Evolutionary conservation across 2,113 vertebrate species (phyloP), one percentile per base, ranked within the genome.

Genomic region (Asarcornis scutulata): DNA sequence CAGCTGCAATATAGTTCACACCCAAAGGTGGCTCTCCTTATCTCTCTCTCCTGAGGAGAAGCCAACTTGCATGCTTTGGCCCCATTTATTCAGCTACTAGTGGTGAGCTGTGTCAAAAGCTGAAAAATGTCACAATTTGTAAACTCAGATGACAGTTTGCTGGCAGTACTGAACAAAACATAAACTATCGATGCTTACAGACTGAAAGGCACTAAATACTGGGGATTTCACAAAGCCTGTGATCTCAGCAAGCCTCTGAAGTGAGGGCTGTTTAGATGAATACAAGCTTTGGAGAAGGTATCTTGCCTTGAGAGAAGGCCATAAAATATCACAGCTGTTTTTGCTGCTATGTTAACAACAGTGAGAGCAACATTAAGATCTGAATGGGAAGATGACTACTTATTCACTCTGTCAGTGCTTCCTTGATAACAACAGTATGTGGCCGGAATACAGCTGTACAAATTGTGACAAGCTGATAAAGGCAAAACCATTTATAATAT

Each of bases 71-170:
- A 71, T 2, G 2, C 27, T 91, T 56, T 88, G 48, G 60, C 34
- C 27, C 60, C 7, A 0, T 93, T 84, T 81, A 56, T 34, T 63
- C 46, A 56, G 36, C 86, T 88, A 56, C 0, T 0, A 32, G n/a
- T 50, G 73, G n/a, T 29, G 6, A 93, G 17, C 67, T 81, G 25
- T 38, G 52, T 72, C 92, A 83, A 71, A 78, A 92, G 46, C 80
- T 92, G 83, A 63, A 83, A 91, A 79, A 82, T 9, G 50, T 59
- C 68, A 91, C 52, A 40, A 40, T 90, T 68, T 86, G 50, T 85
- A 84, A 96, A 86, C 52, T 72, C 64, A 63, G 25, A 34, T 78
- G 78, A 80, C 73, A 84, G 59, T 58, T 83, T 91, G 26, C 40
- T 93, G 78, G 90, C 85, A 79, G 53, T 53, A 50, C 8, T 22